Base-by-base conservation (phyloP, 1,140 invertebrate genomes). In the Drosophila kanapiae region DNA sequence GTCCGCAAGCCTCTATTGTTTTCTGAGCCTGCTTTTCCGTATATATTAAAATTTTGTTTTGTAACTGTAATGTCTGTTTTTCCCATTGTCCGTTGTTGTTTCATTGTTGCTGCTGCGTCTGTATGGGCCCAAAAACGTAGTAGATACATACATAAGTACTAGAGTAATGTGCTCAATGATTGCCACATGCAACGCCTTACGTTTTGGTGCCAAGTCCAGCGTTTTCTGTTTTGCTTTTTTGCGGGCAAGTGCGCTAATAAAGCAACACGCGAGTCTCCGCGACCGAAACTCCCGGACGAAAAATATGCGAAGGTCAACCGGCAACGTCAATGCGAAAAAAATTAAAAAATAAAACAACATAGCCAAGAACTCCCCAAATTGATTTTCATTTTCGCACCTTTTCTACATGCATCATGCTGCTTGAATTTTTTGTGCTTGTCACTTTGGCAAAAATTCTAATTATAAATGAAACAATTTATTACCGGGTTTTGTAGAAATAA, bases 131-230 rank as follows among this genome's bases (percentile, higher is more conserved):
- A 18, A 78, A 87, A 84, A n/a, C n/a, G n/a, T n/a, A 68, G 83
- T 76, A 56, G 35, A 38, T 23, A 38, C 37, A 40, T 27, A 33
- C 49, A 51, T 29, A 51, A n/a, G 53, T 38, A 72, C 78, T 79
- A 87, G 79, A 76, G 84, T 83, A 86, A 88, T 88, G 84, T 65
- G 80, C 80, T 76, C 49, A 68, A 67, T 53, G 76, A 88, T 87
- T 87, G 80, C 83, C 80, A 87, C 83, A 87, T 84, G 85, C 77
- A 77, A 78, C 58, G 69, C 63, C 45, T 85, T 90, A 90, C 81
- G 85, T 90, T 88, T 90, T 88, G 78, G 85, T 90, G 84, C 84
- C 84, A 88, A 88, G 85, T 85, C 81, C 84, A 90, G 74, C 85
- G 80, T 37, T 43, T 40, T 77, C 72, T 77, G 65, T 71, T 80